Base-by-base conservation (phyloP, 92 coral and sea anemone genomes). In the Zoanthus gigantus region DNA sequence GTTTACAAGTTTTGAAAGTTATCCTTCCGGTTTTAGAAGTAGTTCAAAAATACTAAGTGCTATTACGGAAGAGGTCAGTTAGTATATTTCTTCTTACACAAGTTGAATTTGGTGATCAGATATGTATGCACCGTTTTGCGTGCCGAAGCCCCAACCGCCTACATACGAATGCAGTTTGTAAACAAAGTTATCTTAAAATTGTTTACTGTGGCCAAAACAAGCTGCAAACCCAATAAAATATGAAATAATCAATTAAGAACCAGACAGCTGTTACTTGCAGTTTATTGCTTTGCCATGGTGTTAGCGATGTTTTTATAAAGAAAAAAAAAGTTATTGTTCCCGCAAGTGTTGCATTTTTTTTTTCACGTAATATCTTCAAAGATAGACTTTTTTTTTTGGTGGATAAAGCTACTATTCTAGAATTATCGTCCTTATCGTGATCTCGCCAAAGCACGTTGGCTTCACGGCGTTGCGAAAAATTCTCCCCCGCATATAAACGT, bases 181-280 rank as follows among this genome's bases (percentile, higher is more conserved):
- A 81, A 81, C 85, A 81, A 13, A 37, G 56, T 34, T 61, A 63
- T 61, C 73, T 34, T 81, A 66, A 68, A 66, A 66, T 75, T 81
- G 76, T 81, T 81, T 81, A 66, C 75, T 66, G 73, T 65, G 85
- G 60, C 67, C 85, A 81, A 81, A 81, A 81, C 85, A 81, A 81
- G 45, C 18, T 47, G 58, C 85, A 46, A 68, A 67, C 18, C 18
- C 37, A 42, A 28, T 52, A 54, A 81, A 81, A 47, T 67, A 81
- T 63, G 34, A 48, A 81, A 81, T 81, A 63, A 81, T 74, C 60
- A 81, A 81, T 81, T 81, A 81, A 67, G 45, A 11, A 16, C 44
- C 32, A 18, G 76, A 34, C 85, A 81, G 85, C 85, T 81, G 85
- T 48, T 23, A 23, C 60, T 66, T 2, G 85, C 42, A 28, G 16